Conservation (phyloP, 2,888 invertebrate species). For the Mystacides longicornis region DNA sequence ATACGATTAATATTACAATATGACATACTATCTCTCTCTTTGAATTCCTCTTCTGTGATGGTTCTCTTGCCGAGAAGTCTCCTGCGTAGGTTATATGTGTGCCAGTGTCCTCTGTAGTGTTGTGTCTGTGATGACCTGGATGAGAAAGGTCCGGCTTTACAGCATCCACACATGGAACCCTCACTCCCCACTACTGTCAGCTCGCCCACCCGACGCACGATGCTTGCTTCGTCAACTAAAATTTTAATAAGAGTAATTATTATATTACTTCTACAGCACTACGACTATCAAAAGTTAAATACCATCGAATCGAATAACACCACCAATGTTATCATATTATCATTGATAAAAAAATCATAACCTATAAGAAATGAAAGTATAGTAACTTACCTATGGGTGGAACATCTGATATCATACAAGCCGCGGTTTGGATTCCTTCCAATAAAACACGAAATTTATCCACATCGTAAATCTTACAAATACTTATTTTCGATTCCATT, state of each 20-base stretch:
- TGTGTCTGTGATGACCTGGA: conserved; percentile 56
- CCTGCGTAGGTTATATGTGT: conserved; percentile 72
- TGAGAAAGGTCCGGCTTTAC: conserved; percentile 49
- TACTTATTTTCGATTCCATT: conserved; percentile 36
- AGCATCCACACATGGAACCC: conserved; percentile 42
- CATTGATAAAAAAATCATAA: no score
- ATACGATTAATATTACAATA: no score
- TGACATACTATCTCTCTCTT: conserved; percentile 37
- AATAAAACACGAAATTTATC: conserved; percentile 46
- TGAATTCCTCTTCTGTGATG: conserved; percentile 39
- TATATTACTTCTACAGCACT: no score
- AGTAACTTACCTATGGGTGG: conserved; percentile 43
- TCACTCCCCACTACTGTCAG: conserved; percentile 37
- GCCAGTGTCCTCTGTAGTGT: conserved; percentile 81
- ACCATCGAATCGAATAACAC: no score
- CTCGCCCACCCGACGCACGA: conserved; percentile 38
- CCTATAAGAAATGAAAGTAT: no score
- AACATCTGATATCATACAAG: conserved; percentile 51
- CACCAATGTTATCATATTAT: no score
- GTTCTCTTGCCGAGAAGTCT: conserved; percentile 51
- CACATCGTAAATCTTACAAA: conserved; percentile 45
- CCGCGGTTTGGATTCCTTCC: conserved; percentile 49
- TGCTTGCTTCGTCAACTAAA: conserved; percentile 45
- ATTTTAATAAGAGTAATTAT: no score
- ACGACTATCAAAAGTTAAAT: no score